Conservation (phyloP, 2,797 vertebrate genomes). For the Typhlichthys eigenmanni region DNA sequence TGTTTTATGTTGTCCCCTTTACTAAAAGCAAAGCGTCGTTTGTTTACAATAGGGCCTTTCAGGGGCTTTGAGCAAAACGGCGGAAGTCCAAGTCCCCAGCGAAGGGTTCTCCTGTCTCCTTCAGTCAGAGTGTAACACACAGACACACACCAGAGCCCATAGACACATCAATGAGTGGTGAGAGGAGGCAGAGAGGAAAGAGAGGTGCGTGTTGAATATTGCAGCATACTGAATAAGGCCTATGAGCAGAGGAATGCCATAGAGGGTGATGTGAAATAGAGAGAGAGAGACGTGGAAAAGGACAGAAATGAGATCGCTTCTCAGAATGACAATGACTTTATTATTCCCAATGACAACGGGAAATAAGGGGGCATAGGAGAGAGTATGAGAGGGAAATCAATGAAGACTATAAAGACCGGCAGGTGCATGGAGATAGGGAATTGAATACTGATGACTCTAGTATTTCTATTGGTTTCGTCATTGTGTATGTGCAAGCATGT, state of each 20-base stretch:
- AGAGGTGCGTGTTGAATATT: neutral
- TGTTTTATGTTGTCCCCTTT: slow-evolving; percentile 13
- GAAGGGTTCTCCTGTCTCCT: neutral
- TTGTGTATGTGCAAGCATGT: slow-evolving; percentile 20
- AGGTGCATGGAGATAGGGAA: neutral
- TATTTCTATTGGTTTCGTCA: slow-evolving; percentile 51
- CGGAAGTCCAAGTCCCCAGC: slow-evolving; percentile 10
- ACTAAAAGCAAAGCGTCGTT: neutral
- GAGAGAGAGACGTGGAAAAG: neutral
- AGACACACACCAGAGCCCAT: too few species aligned
- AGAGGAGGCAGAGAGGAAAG: neutral
- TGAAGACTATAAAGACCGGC: neutral
- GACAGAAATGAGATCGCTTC: slow-evolving; percentile 24
- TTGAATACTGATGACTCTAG: slow-evolving; percentile 5
- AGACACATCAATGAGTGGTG: too few species aligned
- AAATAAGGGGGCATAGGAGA: neutral
- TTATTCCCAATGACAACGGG: slow-evolving; percentile 21
- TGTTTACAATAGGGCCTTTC: slow-evolving; percentile 7
- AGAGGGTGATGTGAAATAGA: neutral
- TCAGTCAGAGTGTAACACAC: too few species aligned
- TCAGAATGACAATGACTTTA: slow-evolving; percentile 32
- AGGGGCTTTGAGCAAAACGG: slow-evolving; percentile 2
- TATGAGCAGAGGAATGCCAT: neutral
- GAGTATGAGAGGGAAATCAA: slow-evolving; percentile 1
- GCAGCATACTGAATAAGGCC: slow-evolving; percentile 15